Evolutionary conservation across 2,113 vertebrate species (phyloP).

Genomic region (Actenoides hombroni): DNA sequence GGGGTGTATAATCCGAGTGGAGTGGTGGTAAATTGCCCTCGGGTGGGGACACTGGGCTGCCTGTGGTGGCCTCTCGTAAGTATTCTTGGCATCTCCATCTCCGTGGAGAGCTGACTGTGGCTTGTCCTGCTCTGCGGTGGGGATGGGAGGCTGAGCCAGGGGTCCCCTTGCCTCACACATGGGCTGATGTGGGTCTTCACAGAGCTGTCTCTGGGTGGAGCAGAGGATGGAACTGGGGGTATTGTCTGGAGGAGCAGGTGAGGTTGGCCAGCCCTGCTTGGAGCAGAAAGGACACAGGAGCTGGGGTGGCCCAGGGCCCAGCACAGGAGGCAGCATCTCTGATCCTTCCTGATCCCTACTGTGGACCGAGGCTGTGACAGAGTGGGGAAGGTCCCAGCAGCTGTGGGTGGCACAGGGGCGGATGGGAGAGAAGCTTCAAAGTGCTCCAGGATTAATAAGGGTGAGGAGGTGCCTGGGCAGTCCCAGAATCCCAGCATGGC

Average conservation of each 20-base stretch:
- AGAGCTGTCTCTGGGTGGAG: background rate
- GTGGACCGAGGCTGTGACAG: background rate
- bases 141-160: background rate
- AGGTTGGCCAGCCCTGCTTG: background rate
- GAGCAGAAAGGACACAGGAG: background rate
- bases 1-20: background rate
- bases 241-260: background rate
- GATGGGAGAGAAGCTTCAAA: background rate
- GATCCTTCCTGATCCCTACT: background rate
- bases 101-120: background rate
- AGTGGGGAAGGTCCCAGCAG: background rate
- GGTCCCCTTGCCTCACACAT: background rate
- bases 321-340: background rate
- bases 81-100: background rate
- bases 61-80: background rate
- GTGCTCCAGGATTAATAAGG: too few species aligned
- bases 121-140: background rate
- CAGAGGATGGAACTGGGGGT: too few species aligned
- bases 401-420: background rate
- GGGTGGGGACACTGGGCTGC: background rate
- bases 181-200: accelerated
- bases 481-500: background rate
- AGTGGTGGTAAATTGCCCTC: background rate
- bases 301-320: background rate
- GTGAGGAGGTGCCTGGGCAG: background rate